Percentiles rank a stretch among this genome's conserved stretches.
Evolutionary conservation across 1,140 invertebrate genomes (phyloP).

Genomic region (Heliconius himera): DNA sequence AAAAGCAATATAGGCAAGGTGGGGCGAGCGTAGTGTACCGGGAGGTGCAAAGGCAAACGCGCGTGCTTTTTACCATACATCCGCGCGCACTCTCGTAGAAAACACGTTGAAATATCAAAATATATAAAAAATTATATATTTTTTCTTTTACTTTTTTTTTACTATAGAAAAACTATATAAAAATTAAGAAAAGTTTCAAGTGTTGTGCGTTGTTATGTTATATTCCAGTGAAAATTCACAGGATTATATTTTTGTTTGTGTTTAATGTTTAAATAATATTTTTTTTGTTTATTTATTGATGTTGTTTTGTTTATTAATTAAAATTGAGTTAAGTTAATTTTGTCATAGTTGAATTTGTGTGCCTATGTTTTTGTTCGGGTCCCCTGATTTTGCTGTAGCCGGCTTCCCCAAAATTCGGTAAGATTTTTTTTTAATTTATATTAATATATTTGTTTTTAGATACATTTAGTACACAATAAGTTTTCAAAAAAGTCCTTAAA

Average conservation of each 20-base stretch:
- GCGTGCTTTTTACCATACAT: slow-evolving; percentile 49
- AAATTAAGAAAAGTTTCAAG: slow-evolving; percentile 47
- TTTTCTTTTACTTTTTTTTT: not conserved
- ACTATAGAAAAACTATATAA: slow-evolving; percentile 43
- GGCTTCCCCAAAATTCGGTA: slow-evolving; percentile 39
- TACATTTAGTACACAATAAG: no score
- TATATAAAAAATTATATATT: not conserved
- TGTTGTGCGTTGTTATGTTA: slow-evolving; percentile 62
- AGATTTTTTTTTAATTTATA: slow-evolving; percentile 18
- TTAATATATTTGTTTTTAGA: not conserved
- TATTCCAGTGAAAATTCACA: slow-evolving; percentile 62
- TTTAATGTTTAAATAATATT: slow-evolving; percentile 30
- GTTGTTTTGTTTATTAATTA: not conserved
- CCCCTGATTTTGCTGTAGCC: slow-evolving; percentile 32
- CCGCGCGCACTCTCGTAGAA: slow-evolving; percentile 42
- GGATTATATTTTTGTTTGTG: slow-evolving; percentile 47
- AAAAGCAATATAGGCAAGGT: slow-evolving; percentile 57
- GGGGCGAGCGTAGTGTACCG: slow-evolving; percentile 51
- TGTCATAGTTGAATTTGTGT: slow-evolving; percentile 28
- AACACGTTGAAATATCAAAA: slow-evolving; percentile 46
- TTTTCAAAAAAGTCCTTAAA: no score
- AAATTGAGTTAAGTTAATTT: slow-evolving; percentile 25
- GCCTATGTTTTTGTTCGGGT: slow-evolving; percentile 44
- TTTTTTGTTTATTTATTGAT: not conserved
- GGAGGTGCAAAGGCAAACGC: slow-evolving; percentile 55